These are phyloP conservation scores for Tigriopus japonicus DNA, from an alignment of 1,140 invertebrate genomes.

Conservation along the genomic window DNA sequence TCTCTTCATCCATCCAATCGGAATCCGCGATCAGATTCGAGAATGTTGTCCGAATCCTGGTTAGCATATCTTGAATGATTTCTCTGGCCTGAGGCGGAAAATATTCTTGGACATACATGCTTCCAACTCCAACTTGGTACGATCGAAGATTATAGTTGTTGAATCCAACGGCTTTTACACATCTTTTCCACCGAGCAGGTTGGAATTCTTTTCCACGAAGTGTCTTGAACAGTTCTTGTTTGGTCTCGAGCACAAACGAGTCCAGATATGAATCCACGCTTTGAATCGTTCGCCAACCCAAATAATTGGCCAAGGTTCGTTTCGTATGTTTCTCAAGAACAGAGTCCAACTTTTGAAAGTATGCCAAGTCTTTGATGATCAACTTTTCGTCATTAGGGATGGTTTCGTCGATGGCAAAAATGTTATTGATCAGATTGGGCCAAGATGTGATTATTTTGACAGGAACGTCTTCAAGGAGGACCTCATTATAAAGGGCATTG, in stretches of 20 bases:
- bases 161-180: neutral
- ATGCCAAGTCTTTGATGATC: neutral
- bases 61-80: conserved; percentile 18
- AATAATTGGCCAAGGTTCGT: neutral
- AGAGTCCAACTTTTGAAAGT: neutral
- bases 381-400: neutral
- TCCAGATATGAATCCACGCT: neutral
- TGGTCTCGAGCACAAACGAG: neutral
- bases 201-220: neutral
- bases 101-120: conserved; percentile 19
- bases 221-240: neutral
- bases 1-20: conserved; percentile 33
- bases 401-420: too few species aligned
- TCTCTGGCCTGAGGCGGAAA: conserved; percentile 19
- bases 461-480: neutral
- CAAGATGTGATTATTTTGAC: neutral
- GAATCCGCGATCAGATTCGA: conserved; percentile 16
- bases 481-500: neutral
- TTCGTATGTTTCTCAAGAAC: neutral
- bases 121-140: conserved; percentile 16
- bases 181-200: neutral
- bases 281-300: neutral
- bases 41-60: conserved; percentile 18
- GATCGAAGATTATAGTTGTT: neutral
- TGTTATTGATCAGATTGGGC: neutral